Evolutionary conservation across 1,140 invertebrate genomes (phyloP), one percentile per base, ranked within the genome.

Genomic region (Drosophila dunni): DNA sequence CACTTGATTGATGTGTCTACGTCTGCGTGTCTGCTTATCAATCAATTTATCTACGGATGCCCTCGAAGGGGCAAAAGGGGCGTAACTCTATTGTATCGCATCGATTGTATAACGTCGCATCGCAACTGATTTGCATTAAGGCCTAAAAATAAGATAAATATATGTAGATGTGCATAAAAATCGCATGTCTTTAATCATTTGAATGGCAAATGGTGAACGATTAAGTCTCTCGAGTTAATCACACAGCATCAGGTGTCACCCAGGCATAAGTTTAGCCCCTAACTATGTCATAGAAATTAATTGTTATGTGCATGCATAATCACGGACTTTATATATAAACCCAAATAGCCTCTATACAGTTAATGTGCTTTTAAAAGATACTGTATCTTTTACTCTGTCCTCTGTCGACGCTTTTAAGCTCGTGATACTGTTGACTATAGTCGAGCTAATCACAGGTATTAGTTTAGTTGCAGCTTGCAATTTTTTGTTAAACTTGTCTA

Each of bases 1-100:
- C 11, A 13, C 11, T 65, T 81, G 69, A 81, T 81, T 81, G 68
- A 81, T 74, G 48, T 44, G 45, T 44, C 6, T 38, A 9, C n/a
- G 10, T 45, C 29, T 50, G 15, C 44, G 34, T 58, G 38, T 58
- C 29, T 34, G 48, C 54, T 70, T 75, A 66, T 75, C 42, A 75
- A 44, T 62, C 60, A 61, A 77, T 81, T 73, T 64, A 77, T 81
- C 67, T 62, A 40, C 38, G 54, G 63, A 67, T 73, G 67, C 42
- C 50, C 50, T 29, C 48, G 60, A 17, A 46, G 13, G 29, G 17
- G 33, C n/a, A 40, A 51, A 17, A 10, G 3, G 13, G 67, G 67
- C 50, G 67, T 63, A 50, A 40, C 48, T 45, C 68, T 17, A 70
- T 56, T 70, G 67, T 54, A 38, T 62, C 38, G 40, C 38, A 56